Evolutionary conservation across 2,797 vertebrate genomes (phyloP), one percentile per base, ranked within the genome.

Genomic region (Numenius phaeopus): DNA sequence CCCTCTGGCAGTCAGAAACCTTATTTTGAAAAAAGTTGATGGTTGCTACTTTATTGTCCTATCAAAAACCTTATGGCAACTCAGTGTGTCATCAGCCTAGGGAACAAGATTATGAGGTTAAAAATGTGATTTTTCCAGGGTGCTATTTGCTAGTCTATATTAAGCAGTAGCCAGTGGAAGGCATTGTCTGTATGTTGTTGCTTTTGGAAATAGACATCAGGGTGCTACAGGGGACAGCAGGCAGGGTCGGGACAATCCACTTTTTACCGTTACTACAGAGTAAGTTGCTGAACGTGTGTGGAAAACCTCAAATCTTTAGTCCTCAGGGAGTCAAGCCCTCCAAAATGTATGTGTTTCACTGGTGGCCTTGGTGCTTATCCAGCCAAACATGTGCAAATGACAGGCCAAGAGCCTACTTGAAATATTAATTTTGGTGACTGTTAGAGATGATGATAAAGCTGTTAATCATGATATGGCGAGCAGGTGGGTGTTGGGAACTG

Each of bases 341-440:
- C 62, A 64, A 90, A 92, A 21, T 0, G 0, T 17, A 13, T 17
- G 5, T 0, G 0, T 37, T 37, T 39, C 5, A 14, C 26, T 65
- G 9, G 7, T 42, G 17, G 6, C 11, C 22, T 87, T 83, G 55
- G 9, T 44, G 32, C 5, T 61, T 14, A n/a, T 37, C 20, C 3
- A 6, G 9, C 2, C 24, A 62, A 54, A 2, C 8, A 19, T 0
- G 0, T 46, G 9, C 16, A 69, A 65, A 54, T 2, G 3, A 8
- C 15, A 73, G 47, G 23, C 26, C 26, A 50, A 54, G 2, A 62
- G 2, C 2, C 24, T 37, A 9, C 22, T 6, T 19, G 32, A 66
- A 73, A 52, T 50, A 70, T 5, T n/a, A 10, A 80, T 83, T 95
- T 87, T 10, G 9, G 3, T 67, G 69, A 44, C 24, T 61, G 19